These are phyloP conservation scores for Callosobruchus maculatus DNA, from an alignment of 2,888 invertebrate species.

Conservation along the genomic window DNA sequence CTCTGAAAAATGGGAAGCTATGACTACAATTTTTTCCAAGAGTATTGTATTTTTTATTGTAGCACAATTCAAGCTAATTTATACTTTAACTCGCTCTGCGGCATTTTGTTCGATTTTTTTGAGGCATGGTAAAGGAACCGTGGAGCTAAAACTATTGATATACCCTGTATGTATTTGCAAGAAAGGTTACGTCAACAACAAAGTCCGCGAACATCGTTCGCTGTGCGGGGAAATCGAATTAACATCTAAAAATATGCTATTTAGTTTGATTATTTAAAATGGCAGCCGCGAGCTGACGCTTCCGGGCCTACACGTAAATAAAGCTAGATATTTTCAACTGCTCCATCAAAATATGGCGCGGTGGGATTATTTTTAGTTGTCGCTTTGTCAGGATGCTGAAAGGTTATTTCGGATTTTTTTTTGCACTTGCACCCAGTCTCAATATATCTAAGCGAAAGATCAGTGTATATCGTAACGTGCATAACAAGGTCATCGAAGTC, in stretches of 20 bases:
- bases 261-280: background rate
- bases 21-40: no score
- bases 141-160: background rate
- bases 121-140: no score
- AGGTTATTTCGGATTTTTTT: background rate
- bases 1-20: no score
- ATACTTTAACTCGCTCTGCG: no score
- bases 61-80: no score
- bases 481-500: background rate
- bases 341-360: background rate
- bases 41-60: no score
- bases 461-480: background rate
- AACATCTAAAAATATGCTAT: background rate
- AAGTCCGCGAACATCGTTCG: no score
- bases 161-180: background rate
- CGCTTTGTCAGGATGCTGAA: background rate
- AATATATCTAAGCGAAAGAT: background rate
- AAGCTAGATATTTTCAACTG: background rate
- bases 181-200: no score
- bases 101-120: no score
- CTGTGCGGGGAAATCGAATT: no score
- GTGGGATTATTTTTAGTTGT: background rate
- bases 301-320: background rate
- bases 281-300: background rate
- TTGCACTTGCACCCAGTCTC: background rate